These are phyloP conservation scores for roundworm (Caenorhabditis elegans) DNA, from an alignment of 1,140 invertebrate genomes.

Conservation along the genomic window WBcel235 BX284603.4:6384001-6384500, in stretches of 20 bases:
- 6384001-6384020: not conserved
- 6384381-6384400: slow-evolving; percentile 51
- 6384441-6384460: slow-evolving; percentile 56
- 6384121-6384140: slow-evolving; percentile 63
- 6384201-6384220: slow-evolving; percentile 50
- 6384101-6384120: slow-evolving; percentile 55
- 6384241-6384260: slow-evolving; percentile 49
- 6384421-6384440: slow-evolving; percentile 54
- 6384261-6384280: slow-evolving; percentile 52
- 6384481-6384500: slow-evolving; percentile 51
- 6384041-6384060: slow-evolving; percentile 56
- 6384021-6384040: slow-evolving; percentile 40
- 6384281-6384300: slow-evolving; percentile 36
- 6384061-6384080: slow-evolving; percentile 52
- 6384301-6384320: slow-evolving; percentile 36
- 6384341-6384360: slow-evolving; percentile 55
- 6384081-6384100: slow-evolving; percentile 47
- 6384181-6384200: slow-evolving; percentile 48
- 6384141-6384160: slow-evolving; percentile 54
- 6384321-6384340: slow-evolving; percentile 52
- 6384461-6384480: slow-evolving; percentile 25
- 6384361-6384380: slow-evolving; percentile 44
- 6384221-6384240: slow-evolving; percentile 57
- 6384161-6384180: slow-evolving; percentile 53
- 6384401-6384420: slow-evolving; percentile 58